Evolutionary conservation across 2,797 vertebrate species (phyloP), one percentile per base, ranked within the genome.

Genomic region (Podarcis lilfordi): DNA sequence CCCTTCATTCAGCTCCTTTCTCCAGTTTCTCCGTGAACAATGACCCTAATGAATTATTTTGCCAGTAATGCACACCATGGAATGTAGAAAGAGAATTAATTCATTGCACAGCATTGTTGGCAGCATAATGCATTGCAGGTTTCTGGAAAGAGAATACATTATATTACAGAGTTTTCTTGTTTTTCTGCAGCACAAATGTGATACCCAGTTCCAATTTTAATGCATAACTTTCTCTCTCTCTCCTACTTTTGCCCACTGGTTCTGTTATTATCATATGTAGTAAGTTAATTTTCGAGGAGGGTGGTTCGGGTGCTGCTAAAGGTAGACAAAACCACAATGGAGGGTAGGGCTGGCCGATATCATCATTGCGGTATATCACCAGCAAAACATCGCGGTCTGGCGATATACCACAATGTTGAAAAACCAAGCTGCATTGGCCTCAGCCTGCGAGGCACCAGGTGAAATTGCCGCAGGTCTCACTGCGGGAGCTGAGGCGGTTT

Each of bases 211-310:
- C 2, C 27, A 85, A 80, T 27, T 0, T 5, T 64, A 29, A 37
- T 17, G 75, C 29, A 75, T 45, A 35, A 37, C 3, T 79, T 64
- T 64, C 61, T 7, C 21, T 64, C 69, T 55, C 1, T 7, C 21
- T 64, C 21, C 5, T n/a, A 72, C 15, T 64, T 64, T 82, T 55
- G 19, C n/a, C 32, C n/a, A 43, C 15, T 15, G 40, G 3, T 0
- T 0, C 9, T 68, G 8, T 69, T 68, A 4, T 84, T 82, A 7
- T 37, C 25, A n/a, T 0, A 0, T 59, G 40, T 61, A 23, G 59
- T 79, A 66, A 69, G 11, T 1, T 0, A 79, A 64, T 82, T 80
- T 27, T 0, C 0, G 74, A 84, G 7, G 71, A 82, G 0, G 19
- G 61, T 64, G 32, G 89, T 8, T 32, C 69, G 43, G 55, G 35